A percentile compares a stretch with the other conserved stretches of the same genome.
Evolutionary conservation across 2,113 vertebrate species (phyloP).

Genomic region (Suricata suricatta): DNA sequence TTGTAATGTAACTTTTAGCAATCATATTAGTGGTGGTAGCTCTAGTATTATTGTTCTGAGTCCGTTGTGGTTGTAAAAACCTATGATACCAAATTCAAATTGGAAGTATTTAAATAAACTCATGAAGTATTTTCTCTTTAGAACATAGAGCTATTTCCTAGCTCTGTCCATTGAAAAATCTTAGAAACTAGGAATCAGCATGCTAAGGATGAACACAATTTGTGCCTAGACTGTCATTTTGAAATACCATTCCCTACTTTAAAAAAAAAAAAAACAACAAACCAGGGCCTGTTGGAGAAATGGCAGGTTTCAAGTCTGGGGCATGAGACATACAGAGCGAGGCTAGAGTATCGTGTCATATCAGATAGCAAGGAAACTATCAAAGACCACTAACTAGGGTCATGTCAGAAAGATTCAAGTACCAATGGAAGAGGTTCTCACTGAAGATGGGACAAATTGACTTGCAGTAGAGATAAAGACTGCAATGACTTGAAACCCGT

Average conservation of each 20-base stretch:
- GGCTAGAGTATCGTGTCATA: background rate
- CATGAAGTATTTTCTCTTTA: background rate
- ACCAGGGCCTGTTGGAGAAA: background rate
- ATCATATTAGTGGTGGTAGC: background rate
- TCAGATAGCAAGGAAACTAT: background rate
- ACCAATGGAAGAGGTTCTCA: background rate
- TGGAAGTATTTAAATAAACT: background rate
- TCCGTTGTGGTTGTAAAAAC: background rate
- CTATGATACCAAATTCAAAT: background rate
- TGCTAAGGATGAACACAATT: background rate
- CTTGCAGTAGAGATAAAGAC: background rate
- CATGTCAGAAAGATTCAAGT: background rate
- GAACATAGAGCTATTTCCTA: background rate
- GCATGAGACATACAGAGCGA: background rate
- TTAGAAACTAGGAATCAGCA: background rate
- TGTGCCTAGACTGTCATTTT: background rate
- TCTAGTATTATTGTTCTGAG: background rate
- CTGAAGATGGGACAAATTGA: background rate
- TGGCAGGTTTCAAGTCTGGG: background rate
- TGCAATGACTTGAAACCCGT: background rate
- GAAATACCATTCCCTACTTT: background rate
- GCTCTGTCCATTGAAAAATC: background rate
- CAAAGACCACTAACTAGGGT: background rate
- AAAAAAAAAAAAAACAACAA: background rate
- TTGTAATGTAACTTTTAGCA: background rate